Evolutionary conservation across 2,888 invertebrate species (phyloP).

Genomic region (Papilio elwesi): DNA sequence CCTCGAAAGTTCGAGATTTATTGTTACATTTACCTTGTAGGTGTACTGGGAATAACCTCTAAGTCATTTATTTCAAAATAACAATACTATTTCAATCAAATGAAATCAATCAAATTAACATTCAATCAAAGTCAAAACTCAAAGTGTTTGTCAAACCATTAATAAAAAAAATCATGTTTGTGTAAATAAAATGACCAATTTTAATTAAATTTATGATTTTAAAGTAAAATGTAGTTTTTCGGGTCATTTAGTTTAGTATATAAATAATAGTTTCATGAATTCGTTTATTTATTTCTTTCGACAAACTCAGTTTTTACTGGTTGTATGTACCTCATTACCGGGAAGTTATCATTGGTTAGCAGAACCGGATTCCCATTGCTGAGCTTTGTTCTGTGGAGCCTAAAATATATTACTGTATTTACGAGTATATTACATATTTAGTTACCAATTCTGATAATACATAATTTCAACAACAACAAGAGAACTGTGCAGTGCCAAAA

Average conservation of each 20-base stretch:
- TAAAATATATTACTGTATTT: too few relatives aligned
- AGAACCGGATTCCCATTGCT: too few relatives aligned
- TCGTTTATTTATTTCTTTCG: background rate
- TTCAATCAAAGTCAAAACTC: background rate
- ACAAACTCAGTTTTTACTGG: background rate
- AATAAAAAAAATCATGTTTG: background rate
- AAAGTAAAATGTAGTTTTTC: background rate
- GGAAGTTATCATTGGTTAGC: too few relatives aligned
- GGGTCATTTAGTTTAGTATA: too few relatives aligned
- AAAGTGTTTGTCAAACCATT: background rate
- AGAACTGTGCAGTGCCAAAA: too few relatives aligned
- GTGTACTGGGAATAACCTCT: background rate
- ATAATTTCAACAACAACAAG: too few relatives aligned
- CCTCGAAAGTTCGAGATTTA: background rate
- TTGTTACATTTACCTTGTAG: slow-evolving; percentile 18
- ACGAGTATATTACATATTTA: too few relatives aligned
- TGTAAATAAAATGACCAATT: background rate
- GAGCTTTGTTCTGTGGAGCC: too few relatives aligned
- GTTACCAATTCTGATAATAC: too few relatives aligned
- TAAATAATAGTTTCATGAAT: background rate
- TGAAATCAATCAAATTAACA: background rate
- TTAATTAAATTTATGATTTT: slow-evolving; percentile 12
- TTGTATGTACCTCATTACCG: background rate
- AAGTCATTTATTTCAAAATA: slow-evolving; percentile 4
- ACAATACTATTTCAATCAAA: background rate